Conservation (phyloP, 2,113 vertebrate species). For the Motacilla alba region DNA sequence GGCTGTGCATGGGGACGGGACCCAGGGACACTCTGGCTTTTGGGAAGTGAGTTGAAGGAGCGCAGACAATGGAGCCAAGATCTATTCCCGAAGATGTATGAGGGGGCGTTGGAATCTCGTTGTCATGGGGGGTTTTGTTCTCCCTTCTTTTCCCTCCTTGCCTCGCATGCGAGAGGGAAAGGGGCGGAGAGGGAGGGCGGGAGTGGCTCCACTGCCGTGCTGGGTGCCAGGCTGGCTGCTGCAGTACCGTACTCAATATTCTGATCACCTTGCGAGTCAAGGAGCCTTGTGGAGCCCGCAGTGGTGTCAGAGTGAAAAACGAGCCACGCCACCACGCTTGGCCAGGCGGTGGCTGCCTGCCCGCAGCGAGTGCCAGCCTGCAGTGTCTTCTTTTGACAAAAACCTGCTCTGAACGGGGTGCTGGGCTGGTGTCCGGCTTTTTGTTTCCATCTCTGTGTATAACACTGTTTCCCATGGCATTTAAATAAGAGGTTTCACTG, state of each 20-base stretch:
- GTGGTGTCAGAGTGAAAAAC: slow-evolving; percentile 75
- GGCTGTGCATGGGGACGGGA: not conserved
- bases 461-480: not conserved
- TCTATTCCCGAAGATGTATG: slow-evolving; percentile 2
- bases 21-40: not conserved
- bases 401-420: not conserved
- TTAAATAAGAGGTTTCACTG: not conserved
- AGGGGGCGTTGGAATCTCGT: not conserved
- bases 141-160: not conserved
- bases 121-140: not conserved
- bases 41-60: not conserved
- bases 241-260: slow-evolving; percentile 65
- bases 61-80: not conserved
- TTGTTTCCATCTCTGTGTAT: not conserved
- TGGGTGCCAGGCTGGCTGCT: slow-evolving; percentile 45
- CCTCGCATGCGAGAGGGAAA: not conserved
- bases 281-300: slow-evolving; percentile 59
- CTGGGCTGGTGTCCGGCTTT: not conserved
- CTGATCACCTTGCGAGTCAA: slow-evolving; percentile 65
- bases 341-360: slow-evolving; percentile 52
- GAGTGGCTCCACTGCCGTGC: not conserved
- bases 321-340: slow-evolving; percentile 38
- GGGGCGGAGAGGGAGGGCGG: not conserved
- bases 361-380: slow-evolving; percentile 24
- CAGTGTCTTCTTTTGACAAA: slow-evolving; percentile 7